Evolutionary conservation across 1,140 invertebrate species (phyloP).

Genomic region (Copidosoma floridanum): DNA sequence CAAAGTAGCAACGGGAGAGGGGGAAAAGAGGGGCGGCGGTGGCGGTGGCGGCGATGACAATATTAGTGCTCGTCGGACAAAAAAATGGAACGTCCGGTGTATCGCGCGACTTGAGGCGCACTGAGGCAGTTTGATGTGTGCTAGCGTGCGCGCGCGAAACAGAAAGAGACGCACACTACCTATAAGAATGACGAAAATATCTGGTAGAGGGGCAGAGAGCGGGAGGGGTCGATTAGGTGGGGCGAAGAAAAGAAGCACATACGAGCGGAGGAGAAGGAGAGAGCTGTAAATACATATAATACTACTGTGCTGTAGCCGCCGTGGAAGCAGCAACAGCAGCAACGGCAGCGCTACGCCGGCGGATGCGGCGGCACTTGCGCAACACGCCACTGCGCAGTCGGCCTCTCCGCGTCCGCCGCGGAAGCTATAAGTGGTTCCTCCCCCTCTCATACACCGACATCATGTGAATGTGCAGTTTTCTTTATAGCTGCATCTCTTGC

Average conservation of each 20-base stretch:
- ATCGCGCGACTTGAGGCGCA: slow-evolving; percentile 41
- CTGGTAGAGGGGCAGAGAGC: not conserved
- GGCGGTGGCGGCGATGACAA: too few relatives aligned
- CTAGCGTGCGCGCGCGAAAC: slow-evolving; percentile 35
- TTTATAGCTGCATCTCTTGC: too few relatives aligned
- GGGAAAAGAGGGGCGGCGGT: not conserved
- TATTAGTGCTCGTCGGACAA: too few relatives aligned
- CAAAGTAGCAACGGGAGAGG: not conserved
- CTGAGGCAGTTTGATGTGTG: slow-evolving; percentile 45
- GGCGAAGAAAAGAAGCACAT: too few relatives aligned
- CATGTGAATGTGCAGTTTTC: too few relatives aligned
- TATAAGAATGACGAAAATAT: not conserved
- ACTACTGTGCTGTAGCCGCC: slow-evolving; percentile 6
- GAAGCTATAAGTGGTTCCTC: slow-evolving; percentile 2
- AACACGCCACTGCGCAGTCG: slow-evolving; percentile 32
- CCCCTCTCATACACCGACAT: slow-evolving; percentile 22
- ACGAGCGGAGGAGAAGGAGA: not conserved
- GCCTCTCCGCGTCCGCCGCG: slow-evolving; percentile 11
- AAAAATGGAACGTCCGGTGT: slow-evolving; percentile 28
- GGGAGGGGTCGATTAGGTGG: slow-evolving; percentile 3
- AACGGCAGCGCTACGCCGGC: not conserved
- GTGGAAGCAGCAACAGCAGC: not conserved
- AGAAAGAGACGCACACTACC: slow-evolving; percentile 23
- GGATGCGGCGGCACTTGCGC: slow-evolving; percentile 35
- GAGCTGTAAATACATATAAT: slow-evolving; percentile 11